Conservation (phyloP, 1,140 invertebrate genomes). For the Caenorhabditis latens region DNA sequence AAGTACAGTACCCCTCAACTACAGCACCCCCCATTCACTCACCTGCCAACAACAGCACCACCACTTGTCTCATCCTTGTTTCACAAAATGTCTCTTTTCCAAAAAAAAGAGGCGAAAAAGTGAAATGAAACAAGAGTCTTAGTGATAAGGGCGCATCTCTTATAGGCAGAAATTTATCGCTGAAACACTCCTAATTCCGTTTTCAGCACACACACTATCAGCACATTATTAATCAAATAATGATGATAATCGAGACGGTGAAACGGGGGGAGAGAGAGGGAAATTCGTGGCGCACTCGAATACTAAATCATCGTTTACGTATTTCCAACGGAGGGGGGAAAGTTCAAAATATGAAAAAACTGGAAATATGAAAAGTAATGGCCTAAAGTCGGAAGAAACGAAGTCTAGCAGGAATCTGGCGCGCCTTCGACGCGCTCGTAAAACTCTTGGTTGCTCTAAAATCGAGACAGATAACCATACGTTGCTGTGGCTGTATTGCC, state of each 20-base stretch:
- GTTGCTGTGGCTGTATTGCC: too few relatives aligned
- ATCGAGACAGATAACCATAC: too few relatives aligned
- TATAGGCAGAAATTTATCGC: neutral
- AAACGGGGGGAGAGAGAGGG: too few relatives aligned
- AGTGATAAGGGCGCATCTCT: neutral
- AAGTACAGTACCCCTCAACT: too few relatives aligned
- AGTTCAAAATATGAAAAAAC: neutral
- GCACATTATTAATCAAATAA: too few relatives aligned
- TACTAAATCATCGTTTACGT: slow-evolving; percentile 4
- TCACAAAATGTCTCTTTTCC: neutral
- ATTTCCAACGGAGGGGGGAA: neutral
- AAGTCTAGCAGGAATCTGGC: too few relatives aligned
- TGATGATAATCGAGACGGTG: too few relatives aligned
- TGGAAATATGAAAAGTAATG: too few relatives aligned
- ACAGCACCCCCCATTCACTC: neutral
- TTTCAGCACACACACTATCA: neutral
- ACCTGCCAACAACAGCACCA: neutral
- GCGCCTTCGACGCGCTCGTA: too few relatives aligned
- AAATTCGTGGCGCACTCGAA: neutral
- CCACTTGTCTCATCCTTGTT: neutral
- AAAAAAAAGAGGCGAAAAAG: slow-evolving; percentile 4
- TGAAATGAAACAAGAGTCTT: slow-evolving; percentile 16
- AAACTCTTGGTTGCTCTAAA: too few relatives aligned
- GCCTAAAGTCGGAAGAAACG: too few relatives aligned
- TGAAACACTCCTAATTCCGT: neutral